A percentile compares a stretch with the other conserved stretches of the same genome.
Conservation (phyloP, 2,888 invertebrate species). For the Epinotia bilunana region DNA sequence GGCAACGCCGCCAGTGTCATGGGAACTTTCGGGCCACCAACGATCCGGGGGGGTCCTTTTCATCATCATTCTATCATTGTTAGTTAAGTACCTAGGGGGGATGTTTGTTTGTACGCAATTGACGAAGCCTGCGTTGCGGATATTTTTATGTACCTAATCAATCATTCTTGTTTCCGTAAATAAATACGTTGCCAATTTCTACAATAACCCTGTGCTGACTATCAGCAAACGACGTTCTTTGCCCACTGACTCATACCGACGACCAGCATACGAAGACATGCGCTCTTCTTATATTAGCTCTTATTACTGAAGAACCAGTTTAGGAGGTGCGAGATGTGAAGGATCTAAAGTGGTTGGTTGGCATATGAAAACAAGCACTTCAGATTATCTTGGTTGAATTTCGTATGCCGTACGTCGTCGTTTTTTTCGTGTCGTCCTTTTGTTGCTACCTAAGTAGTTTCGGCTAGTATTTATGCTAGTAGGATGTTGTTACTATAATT, state of each 20-base stretch:
- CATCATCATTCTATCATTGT: no score
- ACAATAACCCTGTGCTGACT: conserved; percentile 26
- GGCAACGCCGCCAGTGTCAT: no score
- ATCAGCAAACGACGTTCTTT: conserved; percentile 34
- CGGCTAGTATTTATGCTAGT: conserved; percentile 1
- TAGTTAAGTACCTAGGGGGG: no score
- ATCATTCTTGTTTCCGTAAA: no score
- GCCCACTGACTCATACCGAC: conserved; percentile 38
- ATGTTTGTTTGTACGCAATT: no score
- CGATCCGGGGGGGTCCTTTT: no score
- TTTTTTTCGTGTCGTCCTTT: conserved; percentile 26
- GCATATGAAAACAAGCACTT: conserved; percentile 34
- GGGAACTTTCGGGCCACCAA: no score
- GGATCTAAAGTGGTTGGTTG: conserved; percentile 14
- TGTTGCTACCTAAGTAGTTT: conserved; percentile 16
- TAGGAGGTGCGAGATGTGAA: conserved; percentile 1
- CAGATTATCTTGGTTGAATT: conserved; percentile 41
- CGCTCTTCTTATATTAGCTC: not conserved
- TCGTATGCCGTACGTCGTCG: conserved; percentile 38
- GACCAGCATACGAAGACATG: conserved; percentile 19
- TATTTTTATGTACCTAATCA: no score
- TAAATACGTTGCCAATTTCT: no score
- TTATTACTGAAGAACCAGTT: not conserved
- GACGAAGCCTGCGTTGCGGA: no score
- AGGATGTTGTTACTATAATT: conserved; percentile 7